A percentile compares a stretch with the other conserved stretches of the same genome.
phyloP scores from a whole-genome alignment of 1,140 invertebrate species.

The Littorina saxatilis region DNA sequence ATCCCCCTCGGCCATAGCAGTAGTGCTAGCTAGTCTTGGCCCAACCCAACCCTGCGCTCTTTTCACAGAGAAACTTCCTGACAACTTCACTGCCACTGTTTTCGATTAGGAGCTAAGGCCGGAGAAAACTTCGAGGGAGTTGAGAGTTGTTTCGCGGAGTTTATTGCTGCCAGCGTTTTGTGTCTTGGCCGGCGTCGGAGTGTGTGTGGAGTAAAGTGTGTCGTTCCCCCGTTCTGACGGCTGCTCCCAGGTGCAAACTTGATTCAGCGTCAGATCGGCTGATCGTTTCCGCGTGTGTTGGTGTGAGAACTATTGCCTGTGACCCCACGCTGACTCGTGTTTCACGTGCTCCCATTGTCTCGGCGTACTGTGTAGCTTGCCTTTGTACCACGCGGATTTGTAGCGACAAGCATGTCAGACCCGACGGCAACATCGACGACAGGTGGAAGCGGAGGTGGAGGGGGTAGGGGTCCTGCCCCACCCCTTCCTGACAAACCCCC shows the following conservation, averaged over 20 bases:
- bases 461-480: constrained; percentile 56
- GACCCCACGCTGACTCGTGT: neutral
- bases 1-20: neutral
- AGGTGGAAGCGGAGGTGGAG: neutral
- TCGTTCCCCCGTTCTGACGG: no score
- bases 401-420: neutral
- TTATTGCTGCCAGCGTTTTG: no score
- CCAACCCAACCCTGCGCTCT: no score
- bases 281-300: no score
- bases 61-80: neutral
- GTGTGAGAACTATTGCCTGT: no score
- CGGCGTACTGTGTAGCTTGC: neutral
- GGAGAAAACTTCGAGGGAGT: no score
- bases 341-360: neutral
- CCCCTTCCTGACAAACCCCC: constrained; percentile 66
- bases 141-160: no score
- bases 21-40: neutral
- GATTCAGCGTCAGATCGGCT: no score
- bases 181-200: no score
- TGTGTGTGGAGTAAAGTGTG: no score
- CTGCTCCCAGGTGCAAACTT: no score
- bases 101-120: neutral
- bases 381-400: neutral
- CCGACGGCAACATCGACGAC: neutral
- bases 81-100: neutral